A percentile compares a stretch with the other conserved stretches of the same genome.
phyloP scores from a whole-genome alignment of 2,797 vertebrate genomes.

The Sebastes dallii region DNA sequence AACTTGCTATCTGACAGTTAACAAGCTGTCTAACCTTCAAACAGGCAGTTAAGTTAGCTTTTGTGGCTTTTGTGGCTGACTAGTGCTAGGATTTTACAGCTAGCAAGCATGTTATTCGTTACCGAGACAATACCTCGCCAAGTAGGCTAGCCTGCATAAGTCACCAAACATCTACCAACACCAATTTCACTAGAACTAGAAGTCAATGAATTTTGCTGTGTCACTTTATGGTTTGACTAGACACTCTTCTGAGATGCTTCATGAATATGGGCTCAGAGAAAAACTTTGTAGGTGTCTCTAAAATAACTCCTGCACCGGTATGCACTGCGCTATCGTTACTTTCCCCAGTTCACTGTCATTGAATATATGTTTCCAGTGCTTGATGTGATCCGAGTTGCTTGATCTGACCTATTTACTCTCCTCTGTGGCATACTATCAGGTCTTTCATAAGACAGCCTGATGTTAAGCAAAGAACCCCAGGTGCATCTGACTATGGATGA shows the following conservation, averaged over 20 bases:
- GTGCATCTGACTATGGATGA: constrained; percentile 34
- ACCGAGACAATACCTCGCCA: background rate
- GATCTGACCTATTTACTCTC: background rate
- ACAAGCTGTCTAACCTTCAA: background rate
- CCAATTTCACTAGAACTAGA: background rate
- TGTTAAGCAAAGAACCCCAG: constrained; percentile 16
- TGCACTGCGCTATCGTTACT: background rate
- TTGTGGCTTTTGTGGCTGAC: background rate
- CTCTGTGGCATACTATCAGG: background rate
- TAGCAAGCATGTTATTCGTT: background rate
- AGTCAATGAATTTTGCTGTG: background rate
- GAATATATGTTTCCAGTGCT: background rate
- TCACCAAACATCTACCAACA: background rate
- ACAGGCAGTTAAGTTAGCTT: background rate
- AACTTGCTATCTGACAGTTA: background rate
- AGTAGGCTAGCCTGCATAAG: background rate
- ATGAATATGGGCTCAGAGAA: constrained; percentile 4
- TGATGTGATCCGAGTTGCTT: background rate
- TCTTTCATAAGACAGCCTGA: background rate
- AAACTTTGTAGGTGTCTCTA: background rate
- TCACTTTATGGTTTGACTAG: background rate
- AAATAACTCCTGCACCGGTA: background rate
- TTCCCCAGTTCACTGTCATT: background rate
- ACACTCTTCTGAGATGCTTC: constrained; percentile 30
- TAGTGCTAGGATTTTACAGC: background rate